Evolutionary conservation across 2,113 vertebrate species (phyloP), one percentile per base, ranked within the genome.

Genomic region (Odobenus rosmarus): DNA sequence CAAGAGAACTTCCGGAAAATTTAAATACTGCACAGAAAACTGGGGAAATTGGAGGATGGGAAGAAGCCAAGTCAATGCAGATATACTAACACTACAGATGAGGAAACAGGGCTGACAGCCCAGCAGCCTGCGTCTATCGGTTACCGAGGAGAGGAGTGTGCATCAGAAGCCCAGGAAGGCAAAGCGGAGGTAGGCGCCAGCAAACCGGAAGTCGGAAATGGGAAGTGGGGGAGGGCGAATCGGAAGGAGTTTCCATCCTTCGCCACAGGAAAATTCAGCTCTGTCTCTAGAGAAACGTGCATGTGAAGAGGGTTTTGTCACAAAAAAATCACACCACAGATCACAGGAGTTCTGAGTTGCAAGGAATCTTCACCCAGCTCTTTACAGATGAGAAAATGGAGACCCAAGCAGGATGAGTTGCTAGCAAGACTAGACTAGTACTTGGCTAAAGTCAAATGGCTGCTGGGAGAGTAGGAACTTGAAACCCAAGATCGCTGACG

Each of bases 51-150:
- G 62, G 23, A 72, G 2, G 21, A 5, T 7, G 3, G 14, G 19
- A 51, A 39, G 59, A 53, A 36, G 61, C 13, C 83, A 59, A 5
- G 8, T 26, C 28, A 3, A 3, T 9, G 59, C 77, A 19, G 21
- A 49, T 10, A 5, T 3, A n/a, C 4, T 31, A 59, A 71, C 19
- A 51, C 31, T 7, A 4, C 1, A 26, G 51, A 39, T 0, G 46
- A 91, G 57, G 36, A 57, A 21, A 11, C 49, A 77, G 28, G 2
- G 10, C 53, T 19, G 26, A 33, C 26, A 21, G 18, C 2, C 53
- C n/a, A 1, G 12, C n/a, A 51, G 16, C 11, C 2, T 0, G 51
- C 19, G 3, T 14, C 5, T 1, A 1, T 1, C 11, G 24, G 86
- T 74, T 26, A 49, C 67, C 11, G 1, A 55, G 33, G 5, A 59